These are phyloP conservation scores for Heliangelus exortis DNA, from an alignment of 2,797 vertebrate genomes.

Conservation along the genomic window DNA sequence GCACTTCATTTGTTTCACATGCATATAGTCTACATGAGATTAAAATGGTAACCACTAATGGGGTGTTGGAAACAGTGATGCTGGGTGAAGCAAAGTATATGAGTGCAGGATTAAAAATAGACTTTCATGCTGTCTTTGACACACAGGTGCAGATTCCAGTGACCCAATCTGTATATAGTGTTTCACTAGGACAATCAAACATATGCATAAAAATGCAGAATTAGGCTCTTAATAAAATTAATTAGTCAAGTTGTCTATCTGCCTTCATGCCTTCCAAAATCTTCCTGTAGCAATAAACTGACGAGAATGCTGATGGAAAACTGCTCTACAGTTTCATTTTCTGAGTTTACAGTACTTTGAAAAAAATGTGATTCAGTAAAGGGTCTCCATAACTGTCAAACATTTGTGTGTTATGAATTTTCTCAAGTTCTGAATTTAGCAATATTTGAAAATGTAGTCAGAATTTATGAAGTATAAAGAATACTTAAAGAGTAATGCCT, in stretches of 20 bases:
- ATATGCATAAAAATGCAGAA: neutral
- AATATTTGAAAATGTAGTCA: neutral
- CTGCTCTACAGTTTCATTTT: neutral
- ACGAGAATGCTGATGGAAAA: neutral
- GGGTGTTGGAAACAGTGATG: neutral
- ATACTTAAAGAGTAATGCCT: neutral
- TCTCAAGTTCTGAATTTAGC: neutral
- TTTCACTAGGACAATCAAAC: neutral
- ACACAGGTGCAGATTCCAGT: neutral
- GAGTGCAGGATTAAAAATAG: neutral
- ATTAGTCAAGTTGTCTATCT: neutral
- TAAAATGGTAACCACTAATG: neutral
- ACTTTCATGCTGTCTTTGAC: neutral
- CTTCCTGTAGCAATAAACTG: neutral
- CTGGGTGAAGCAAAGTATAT: neutral
- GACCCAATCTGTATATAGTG: fast-evolving
- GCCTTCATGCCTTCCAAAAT: neutral
- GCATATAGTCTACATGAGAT: neutral
- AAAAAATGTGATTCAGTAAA: neutral
- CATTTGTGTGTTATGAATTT: neutral
- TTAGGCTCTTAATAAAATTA: neutral
- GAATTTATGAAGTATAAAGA: neutral
- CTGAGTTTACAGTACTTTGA: neutral
- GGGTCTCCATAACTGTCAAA: neutral
- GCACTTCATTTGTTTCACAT: neutral